These are phyloP conservation scores for Brachionus rotundiformis DNA, from an alignment of 1,140 invertebrate genomes.

Conservation along the genomic window DNA sequence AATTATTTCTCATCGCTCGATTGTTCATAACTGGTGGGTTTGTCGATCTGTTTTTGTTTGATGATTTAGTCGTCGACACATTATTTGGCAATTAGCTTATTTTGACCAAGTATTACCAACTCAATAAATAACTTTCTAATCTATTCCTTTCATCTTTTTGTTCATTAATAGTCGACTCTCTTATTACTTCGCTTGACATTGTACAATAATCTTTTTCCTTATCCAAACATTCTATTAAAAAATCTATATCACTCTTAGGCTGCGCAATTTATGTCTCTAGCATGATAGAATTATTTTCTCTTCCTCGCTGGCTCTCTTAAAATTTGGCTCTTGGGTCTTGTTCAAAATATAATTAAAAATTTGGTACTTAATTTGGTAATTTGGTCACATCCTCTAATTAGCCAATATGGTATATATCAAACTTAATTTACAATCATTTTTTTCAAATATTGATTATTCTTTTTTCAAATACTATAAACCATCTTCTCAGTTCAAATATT, in stretches of 20 bases:
- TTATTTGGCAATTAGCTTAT: background rate
- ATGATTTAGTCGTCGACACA: background rate
- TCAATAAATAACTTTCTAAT: slow-evolving; percentile 38
- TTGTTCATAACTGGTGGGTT: background rate
- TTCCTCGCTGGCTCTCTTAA: background rate
- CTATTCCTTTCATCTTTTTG: slow-evolving; percentile 33
- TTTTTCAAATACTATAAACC: too few species aligned
- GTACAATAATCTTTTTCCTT: slow-evolving; percentile 13
- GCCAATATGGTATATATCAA: too few species aligned
- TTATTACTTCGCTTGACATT: background rate
- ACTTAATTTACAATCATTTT: too few species aligned
- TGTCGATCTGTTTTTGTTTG: slow-evolving; percentile 18
- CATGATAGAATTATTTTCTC: background rate
- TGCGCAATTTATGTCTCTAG: background rate
- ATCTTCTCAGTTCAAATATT: too few species aligned
- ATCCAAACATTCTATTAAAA: slow-evolving; percentile 24
- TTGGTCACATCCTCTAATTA: too few species aligned
- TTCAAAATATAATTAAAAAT: too few species aligned
- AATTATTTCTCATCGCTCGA: background rate
- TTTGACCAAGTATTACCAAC: slow-evolving; percentile 12
- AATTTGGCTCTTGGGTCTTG: background rate
- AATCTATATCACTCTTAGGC: slow-evolving; percentile 8
- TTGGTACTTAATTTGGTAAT: too few species aligned
- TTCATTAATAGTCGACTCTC: slow-evolving; percentile 30
- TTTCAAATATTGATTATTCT: too few species aligned